Base-by-base conservation (phyloP, 2,888 invertebrate species). In the Coecobrya sp. region DNA sequence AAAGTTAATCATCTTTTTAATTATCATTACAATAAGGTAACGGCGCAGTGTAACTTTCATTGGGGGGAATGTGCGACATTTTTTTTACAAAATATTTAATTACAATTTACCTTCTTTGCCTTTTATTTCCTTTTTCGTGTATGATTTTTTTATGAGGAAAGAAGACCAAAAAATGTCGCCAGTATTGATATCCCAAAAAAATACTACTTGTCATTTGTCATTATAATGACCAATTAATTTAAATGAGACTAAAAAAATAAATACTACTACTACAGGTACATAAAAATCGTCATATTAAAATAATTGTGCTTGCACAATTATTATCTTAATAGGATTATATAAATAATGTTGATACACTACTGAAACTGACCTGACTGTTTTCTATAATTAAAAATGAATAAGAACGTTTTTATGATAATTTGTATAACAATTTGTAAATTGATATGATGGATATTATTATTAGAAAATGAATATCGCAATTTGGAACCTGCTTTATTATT, bases 171-270 rank as follows among this genome's bases (percentile, higher is more conserved):
- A 65, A 65, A 5, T 22, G 65, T 27, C 65, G 65, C 65, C 65
- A 65, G 65, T 65, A 65, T 65, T 65, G 65, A 65, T n/a, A 27
- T 65, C 27, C 27, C 65, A 25, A 65, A 65, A 65, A 27, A 65
- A 49, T 4, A 2, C 36, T 4, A 36, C 36, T 36, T 36, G 36
- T 36, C 36, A 36, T 36, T 36, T 36, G 36, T 36, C 36, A 36
- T 36, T 36, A 36, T 36, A 4, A 36, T 36, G 36, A 7, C 36
- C 2, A 36, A 36, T 36, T 36, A 36, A 36, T 36, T 36, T 36
- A 22, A 59, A 22, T 16, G 8, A 59, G 22, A 22, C 59, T 59
- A 59, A 36, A 59, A 59, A 59, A 59, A n/a, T n/a, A 55, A 16
- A 55, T 11, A 55, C 16, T 16, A n/a, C n/a, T n/a, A n/a, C n/a